Evolutionary conservation across 2,888 invertebrate genomes (phyloP), one percentile per base, ranked within the genome.

Genomic region (Creontiades dilutus): DNA sequence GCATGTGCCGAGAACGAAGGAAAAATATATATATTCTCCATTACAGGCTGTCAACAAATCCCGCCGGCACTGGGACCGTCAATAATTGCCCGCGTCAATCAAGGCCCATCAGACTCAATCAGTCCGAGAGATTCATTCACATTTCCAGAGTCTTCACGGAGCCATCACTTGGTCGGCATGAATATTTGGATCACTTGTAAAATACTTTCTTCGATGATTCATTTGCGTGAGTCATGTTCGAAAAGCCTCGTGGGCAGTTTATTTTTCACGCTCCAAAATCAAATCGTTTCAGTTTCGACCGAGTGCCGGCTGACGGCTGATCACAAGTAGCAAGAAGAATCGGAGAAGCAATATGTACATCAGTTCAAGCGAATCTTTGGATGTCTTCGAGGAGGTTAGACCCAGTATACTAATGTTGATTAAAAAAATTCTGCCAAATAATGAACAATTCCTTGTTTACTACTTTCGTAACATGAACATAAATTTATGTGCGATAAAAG

Each of bases 41-140:
- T 78, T 78, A 78, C n/a, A 47, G 7, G 82, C 48, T 27, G 82
- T 52, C 52, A 82, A 82, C 82, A 78, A 46, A 78, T 78, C 78
- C 78, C 12, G 68, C 68, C 68, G 68, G 16, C 16, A 23, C 68
- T 68, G 27, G 3, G 19, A 2, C 68, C 23, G 23, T 5, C 27
- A 23, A 27, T 23, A 68, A 68, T 68, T 68, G 68, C 27, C 23
- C 11, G 23, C 68, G 68, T 68, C 68, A 23, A 23, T 68, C 68
- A 68, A 68, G 68, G 13, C 68, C 23, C 68, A 68, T 68, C 68
- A 68, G 68, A 68, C 68, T 68, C 68, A 68, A 68, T 68, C 68
- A 68, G 68, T 19, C 23, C 68, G 19, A 27, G 68, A 68, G 68
- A 68, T 68, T 68, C 68, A 68, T 68, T 68, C 68, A 68, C 13